phyloP scores from a whole-genome alignment of 2,113 vertebrate species.

The Cisticola juncidis region DNA sequence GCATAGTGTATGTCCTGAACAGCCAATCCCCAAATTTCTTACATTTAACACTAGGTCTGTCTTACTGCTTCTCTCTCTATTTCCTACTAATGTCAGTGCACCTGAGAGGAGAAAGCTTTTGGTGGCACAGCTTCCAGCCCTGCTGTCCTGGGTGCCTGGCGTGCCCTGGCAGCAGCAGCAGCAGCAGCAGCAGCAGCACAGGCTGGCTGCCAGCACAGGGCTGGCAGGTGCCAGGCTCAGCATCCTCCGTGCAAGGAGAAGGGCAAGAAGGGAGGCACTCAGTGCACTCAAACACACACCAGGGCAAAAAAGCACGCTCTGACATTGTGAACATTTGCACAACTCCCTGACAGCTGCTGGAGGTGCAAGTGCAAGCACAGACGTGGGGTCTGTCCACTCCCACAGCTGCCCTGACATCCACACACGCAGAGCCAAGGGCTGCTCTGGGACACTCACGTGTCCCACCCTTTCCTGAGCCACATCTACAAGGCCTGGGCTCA shows the following conservation, averaged over 20 bases:
- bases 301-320: rapidly evolving
- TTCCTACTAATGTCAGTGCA: background rate
- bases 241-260: background rate
- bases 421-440: background rate
- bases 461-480: conserved; percentile 20
- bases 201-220: background rate
- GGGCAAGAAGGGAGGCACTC: background rate
- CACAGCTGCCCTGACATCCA: background rate
- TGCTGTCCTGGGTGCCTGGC: too few species aligned
- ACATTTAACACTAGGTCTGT: background rate
- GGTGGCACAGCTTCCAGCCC: background rate
- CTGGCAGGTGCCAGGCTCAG: background rate
- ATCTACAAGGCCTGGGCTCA: background rate
- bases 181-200: background rate
- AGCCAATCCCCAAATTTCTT: background rate
- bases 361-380: background rate
- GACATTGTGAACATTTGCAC: background rate
- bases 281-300: background rate
- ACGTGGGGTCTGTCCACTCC: background rate
- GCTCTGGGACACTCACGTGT: background rate
- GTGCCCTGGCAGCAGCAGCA: background rate
- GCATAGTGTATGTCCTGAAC: background rate
- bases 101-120: background rate
- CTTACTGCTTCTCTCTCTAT: background rate
- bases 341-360: background rate